Conservation (phyloP, 2,113 vertebrate species). For the Tetraodon nigroviridis region DNA sequence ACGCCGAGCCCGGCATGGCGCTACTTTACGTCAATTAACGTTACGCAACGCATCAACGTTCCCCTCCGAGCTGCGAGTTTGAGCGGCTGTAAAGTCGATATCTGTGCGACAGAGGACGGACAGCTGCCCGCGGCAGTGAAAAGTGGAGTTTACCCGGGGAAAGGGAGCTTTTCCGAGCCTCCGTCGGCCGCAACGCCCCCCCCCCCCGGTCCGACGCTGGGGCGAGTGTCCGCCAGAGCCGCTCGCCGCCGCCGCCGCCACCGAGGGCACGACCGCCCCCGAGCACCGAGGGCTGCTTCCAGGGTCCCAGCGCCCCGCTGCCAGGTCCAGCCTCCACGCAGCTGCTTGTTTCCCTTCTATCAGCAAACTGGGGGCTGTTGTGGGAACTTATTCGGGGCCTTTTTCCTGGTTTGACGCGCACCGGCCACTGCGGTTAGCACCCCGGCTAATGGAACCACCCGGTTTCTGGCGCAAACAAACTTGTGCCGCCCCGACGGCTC, state of each 20-base stretch:
- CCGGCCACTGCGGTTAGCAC: constrained; percentile 36
- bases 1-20: constrained; percentile 9
- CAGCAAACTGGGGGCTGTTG: constrained; percentile 2
- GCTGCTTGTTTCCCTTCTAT: neutral
- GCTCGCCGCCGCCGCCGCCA: constrained; percentile 39
- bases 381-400: constrained; percentile 35
- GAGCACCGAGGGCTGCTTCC: constrained; percentile 13
- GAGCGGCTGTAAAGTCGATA: neutral
- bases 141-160: neutral
- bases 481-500: neutral
- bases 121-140: neutral
- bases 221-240: constrained; percentile 31
- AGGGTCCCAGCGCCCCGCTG: neutral
- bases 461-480: constrained; percentile 32
- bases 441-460: constrained; percentile 34
- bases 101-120: neutral
- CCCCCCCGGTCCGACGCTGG: constrained; percentile 23
- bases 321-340: neutral
- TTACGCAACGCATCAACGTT: constrained; percentile 31
- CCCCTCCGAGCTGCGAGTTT: neutral
- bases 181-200: neutral
- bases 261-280: constrained; percentile 41
- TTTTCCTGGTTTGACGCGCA: neutral
- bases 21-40: constrained; percentile 29
- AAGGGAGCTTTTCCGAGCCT: neutral